phyloP scores from a whole-genome alignment of 2,888 invertebrate genomes.

The Smittia sp. region DNA sequence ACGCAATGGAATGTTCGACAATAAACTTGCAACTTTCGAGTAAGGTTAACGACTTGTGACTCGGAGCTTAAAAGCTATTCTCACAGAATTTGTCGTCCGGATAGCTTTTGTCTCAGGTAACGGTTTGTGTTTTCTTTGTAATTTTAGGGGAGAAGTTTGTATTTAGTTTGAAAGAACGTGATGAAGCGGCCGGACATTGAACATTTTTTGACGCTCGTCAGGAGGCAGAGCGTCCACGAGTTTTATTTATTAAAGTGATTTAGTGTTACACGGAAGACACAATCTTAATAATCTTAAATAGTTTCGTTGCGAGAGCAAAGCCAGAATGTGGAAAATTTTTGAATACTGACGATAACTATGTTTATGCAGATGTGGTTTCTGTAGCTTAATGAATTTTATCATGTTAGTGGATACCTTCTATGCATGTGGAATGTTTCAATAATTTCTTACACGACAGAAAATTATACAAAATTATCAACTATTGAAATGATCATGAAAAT shows the following conservation, averaged over 20 bases:
- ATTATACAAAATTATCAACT: too few relatives aligned
- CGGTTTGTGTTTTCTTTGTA: constrained; percentile 4
- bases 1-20: constrained; percentile 7
- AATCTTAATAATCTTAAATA: constrained; percentile 5
- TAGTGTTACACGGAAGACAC: constrained; percentile 2
- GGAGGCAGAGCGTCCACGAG: too few relatives aligned
- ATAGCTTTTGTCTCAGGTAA: constrained; percentile 9
- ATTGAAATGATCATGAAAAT: too few relatives aligned
- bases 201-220: not conserved
- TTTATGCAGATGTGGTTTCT: not conserved
- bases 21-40: not conserved
- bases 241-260: not conserved
- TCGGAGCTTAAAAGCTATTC: not conserved
- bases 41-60: not conserved
- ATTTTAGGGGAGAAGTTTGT: not conserved
- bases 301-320: constrained; percentile 5
- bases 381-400: not conserved
- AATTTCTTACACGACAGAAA: too few relatives aligned
- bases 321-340: not conserved
- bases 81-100: not conserved
- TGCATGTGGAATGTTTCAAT: not conserved
- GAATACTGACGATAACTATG: constrained; percentile 19
- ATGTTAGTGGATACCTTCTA: constrained; percentile 4
- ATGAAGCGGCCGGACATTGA: not conserved
- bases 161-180: not conserved